Base-by-base conservation (phyloP, 1,140 invertebrate genomes). In the Luehdorfia chinensis region DNA sequence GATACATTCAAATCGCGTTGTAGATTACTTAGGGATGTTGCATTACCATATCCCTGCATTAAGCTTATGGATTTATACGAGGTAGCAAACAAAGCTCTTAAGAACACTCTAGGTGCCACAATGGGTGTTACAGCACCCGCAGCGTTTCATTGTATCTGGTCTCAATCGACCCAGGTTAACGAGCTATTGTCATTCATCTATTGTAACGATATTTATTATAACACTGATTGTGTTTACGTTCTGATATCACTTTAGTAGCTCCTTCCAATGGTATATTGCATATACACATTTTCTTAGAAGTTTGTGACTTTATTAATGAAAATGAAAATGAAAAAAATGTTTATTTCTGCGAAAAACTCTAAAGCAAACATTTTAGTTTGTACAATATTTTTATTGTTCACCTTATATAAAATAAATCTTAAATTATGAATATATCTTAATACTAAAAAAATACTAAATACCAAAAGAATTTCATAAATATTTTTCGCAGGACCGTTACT, bases 171-270 rank as follows among this genome's bases (percentile, higher is more conserved):
- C 34, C 34, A 37, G 18, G 18, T 37, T 37, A 37, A 37, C 18
- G 34, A 37, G 16, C 34, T 9, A 37, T 37, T 37, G 34, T 37
- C 34, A 21, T 37, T 37, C 21, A 37, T 23, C 9, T 16, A 37
- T 37, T 21, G 18, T 37, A 37, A 37, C 18, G 18, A 16, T 19
- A 21, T 37, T 37, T 37, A 37, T 37, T 37, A 37, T 34, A 16
- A 37, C 11, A 16, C 34, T 37, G 34, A 37, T 19, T 37, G 34
- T 37, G 34, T 37, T 37, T 37, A 11, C 18, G 34, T 37, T 37
- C 18, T 37, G 15, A 37, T 21, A 21, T 37, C 34, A 8, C 11
- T 21, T 37, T 21, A 30, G 27, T 30, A 9, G 8, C 9, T 7
- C 11, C 4, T 11, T 12, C 34, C 12, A 37, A 37, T 13, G 14